Evolutionary conservation across 2,113 vertebrate species (phyloP), one percentile per base, ranked within the genome.

Genomic region (Mirounga angustirostris): DNA sequence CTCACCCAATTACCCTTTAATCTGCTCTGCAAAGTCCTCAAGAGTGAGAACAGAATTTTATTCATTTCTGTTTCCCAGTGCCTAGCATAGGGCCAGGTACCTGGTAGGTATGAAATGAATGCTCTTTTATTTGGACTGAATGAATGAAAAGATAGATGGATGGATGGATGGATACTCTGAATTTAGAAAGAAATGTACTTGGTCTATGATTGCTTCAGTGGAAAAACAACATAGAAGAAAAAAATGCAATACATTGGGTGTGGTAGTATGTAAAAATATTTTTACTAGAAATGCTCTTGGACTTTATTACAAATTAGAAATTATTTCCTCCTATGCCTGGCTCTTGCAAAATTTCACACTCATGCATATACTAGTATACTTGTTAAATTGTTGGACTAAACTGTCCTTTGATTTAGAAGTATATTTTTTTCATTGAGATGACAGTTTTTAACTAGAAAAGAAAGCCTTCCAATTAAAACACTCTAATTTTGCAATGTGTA

Each of bases 251-350:
- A n/a, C 13, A 78, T 50, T 89, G 80, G 94, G 94, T 82, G 92
- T 95, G 90, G 97, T 93, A 94, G 46, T 79, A 96, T 90, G 65
- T 97, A 97, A 96, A 96, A 97, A 92, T 97, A 97, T 93, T 98
- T 98, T 98, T 97, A 96, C 78, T 98, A 97, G 90, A 96, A 89
- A 92, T 91, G 83, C 52, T 92, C 67, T 97, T 81, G 87, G 83
- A 95, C 63, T 96, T 98, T 76, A 76, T 84, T 96, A 96, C 81
- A 97, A 96, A 94, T 97, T 95, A 95, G 76, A 90, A 97, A 97
- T 96, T 78, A 97, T 94, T 97, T 95, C 46, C 59, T 76, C 74
- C 21, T 67, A 74, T 67, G 54, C 13, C 59, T 97, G 58, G 65
- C 61, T 59, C 69, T 98, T 94, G 71, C 40, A 95, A 80, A 96